phyloP scores from a whole-genome alignment of 2,113 vertebrate genomes.

The Otocyon megalotis region DNA sequence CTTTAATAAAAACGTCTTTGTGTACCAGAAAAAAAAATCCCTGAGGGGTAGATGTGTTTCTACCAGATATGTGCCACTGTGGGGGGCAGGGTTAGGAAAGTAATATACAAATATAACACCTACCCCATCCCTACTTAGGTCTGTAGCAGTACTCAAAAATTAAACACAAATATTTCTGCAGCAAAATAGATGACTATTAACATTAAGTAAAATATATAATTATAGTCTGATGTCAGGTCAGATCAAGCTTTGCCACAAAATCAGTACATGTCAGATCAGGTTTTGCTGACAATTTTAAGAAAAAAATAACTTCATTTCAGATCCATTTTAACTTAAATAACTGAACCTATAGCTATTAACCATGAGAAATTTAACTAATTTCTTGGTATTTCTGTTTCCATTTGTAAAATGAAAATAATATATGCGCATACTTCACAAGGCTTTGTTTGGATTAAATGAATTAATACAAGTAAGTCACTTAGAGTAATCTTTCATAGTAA shows the following conservation, averaged over 20 bases:
- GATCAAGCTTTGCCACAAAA: conserved; percentile 22
- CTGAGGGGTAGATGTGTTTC: background rate
- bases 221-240: background rate
- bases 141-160: background rate
- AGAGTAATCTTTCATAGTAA: background rate
- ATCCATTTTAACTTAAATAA: background rate
- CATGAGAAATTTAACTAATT: background rate
- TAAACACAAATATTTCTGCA: conserved; percentile 44
- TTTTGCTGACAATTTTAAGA: conserved; percentile 52
- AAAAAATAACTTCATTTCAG: conserved; percentile 45
- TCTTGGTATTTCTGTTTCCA: conserved; percentile 12
- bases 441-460: background rate
- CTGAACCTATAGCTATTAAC: background rate
- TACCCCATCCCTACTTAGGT: background rate
- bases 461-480: background rate
- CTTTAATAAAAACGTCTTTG: background rate
- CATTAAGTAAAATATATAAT: background rate
- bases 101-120: background rate
- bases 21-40: background rate
- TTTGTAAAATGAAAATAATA: background rate
- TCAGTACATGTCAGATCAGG: background rate
- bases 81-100: background rate
- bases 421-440: background rate
- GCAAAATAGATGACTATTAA: conserved; percentile 23
- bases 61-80: background rate